phyloP scores from a whole-genome alignment of 2,797 vertebrate genomes.

The Propithecus perrieri region DNA sequence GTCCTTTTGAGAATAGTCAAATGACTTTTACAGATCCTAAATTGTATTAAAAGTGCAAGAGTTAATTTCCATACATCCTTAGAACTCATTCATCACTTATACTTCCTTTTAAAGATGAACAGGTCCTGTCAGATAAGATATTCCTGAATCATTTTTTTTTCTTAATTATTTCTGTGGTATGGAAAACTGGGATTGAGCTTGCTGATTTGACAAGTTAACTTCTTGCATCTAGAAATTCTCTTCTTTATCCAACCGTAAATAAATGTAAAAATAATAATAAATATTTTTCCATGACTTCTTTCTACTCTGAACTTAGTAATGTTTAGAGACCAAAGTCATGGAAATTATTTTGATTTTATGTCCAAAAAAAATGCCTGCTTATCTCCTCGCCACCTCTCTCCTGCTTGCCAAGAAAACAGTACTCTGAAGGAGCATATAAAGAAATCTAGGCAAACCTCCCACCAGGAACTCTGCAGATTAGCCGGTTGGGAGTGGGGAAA shows the following conservation, averaged over 20 bases:
- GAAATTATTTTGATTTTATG: neutral
- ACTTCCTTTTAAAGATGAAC: neutral
- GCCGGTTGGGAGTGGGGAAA: neutral
- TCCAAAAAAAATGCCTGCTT: neutral
- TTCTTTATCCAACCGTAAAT: neutral
- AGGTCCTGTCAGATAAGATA: neutral
- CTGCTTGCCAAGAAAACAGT: neutral
- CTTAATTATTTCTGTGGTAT: neutral
- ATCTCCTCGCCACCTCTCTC: neutral
- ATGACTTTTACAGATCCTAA: conserved; percentile 42
- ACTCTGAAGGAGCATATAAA: neutral
- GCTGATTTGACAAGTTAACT: neutral
- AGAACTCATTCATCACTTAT: neutral
- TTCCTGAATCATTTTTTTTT: neutral
- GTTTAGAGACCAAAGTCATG: neutral
- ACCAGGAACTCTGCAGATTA: neutral
- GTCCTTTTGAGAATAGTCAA: neutral
- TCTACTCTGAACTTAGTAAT: neutral
- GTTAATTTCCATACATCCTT: neutral
- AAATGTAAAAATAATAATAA: neutral
- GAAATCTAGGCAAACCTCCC: neutral
- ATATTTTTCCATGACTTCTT: neutral
- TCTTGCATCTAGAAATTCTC: neutral
- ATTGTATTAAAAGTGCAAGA: neutral
- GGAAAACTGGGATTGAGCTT: neutral